phyloP scores from a whole-genome alignment of 1,140 invertebrate species.

The Archivesica marissinica region DNA sequence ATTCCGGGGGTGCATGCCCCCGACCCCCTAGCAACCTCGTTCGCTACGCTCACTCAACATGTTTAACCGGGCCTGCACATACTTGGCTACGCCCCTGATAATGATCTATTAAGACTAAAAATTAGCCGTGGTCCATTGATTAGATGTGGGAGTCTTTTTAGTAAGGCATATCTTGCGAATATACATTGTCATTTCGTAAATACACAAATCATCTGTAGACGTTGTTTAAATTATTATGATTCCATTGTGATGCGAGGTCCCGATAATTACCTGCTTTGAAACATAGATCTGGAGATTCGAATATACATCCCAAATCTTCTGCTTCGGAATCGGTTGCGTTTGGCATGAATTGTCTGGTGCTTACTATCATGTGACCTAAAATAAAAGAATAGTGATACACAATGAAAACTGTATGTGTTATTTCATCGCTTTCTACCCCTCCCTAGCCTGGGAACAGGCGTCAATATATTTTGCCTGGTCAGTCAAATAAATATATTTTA shows the following conservation, averaged over 20 bases:
- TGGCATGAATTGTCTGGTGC: conserved; percentile 11
- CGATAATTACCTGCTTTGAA: conserved; percentile 45
- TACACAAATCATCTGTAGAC: neutral
- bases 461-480: too few species aligned
- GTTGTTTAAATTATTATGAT: neutral
- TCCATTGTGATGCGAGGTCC: neutral
- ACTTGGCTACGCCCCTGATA: neutral
- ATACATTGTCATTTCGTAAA: neutral
- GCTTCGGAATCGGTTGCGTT: neutral
- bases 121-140: neutral
- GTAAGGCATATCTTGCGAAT: neutral
- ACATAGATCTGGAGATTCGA: neutral
- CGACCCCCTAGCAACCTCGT: too few species aligned
- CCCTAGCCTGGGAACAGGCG: too few species aligned
- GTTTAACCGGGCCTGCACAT: too few species aligned
- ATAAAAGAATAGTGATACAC: too few species aligned
- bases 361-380: conserved; percentile 36
- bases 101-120: neutral
- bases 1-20: too few species aligned
- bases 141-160: neutral
- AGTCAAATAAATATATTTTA: too few species aligned
- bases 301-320: neutral
- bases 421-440: too few species aligned
- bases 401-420: too few species aligned
- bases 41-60: too few species aligned